Evolutionary conservation across 2,888 invertebrate genomes (phyloP), one percentile per base, ranked within the genome.

Genomic region (Troides oblongomaculatus): DNA sequence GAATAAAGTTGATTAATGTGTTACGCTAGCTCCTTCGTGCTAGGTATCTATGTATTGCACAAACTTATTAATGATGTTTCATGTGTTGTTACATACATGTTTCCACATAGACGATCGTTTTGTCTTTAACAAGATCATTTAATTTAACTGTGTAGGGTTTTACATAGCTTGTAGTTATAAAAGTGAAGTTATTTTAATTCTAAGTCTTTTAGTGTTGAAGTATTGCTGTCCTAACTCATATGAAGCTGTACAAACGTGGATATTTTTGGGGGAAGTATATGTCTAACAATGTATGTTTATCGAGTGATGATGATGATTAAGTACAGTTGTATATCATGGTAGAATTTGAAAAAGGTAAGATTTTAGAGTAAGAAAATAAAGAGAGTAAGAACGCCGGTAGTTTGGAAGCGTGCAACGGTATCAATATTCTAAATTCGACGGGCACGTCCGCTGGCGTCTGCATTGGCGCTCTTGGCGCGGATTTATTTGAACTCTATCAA

Each of bases 401-500:
- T 72, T 62, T 59, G 62, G 69, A 75, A 76, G 72, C 7, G 39
- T 77, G 80, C 79, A 82, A 74, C 76, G 77, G 78, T 77, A 76
- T 74, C 70, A 70, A 72, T 74, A 83, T 81, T 75, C 78, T 78
- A 80, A 81, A 84, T 80, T 79, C 76, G 71, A 75, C 72, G 74
- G 74, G 77, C 82, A 81, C 81, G 78, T 83, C 80, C 76, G 73
- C 73, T 77, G 76, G 79, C 83, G 84, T 85, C 86, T 86, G 85
- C 84, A 85, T 77, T 83, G 85, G 81, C 80, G 80, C 77, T 81
- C 82, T 84, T 79, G 79, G 79, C 76, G 81, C 81, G 83, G 86
- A 90, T 90, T 90, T 90, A 90, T 90, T 80, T 78, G 80, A 87
- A 88, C 86, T 90, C 87, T 90, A 89, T 90, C 90, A 90, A 90